These are phyloP conservation scores for Ptychoptera contaminata DNA, from an alignment of 2,888 invertebrate genomes.

Conservation along the genomic window DNA sequence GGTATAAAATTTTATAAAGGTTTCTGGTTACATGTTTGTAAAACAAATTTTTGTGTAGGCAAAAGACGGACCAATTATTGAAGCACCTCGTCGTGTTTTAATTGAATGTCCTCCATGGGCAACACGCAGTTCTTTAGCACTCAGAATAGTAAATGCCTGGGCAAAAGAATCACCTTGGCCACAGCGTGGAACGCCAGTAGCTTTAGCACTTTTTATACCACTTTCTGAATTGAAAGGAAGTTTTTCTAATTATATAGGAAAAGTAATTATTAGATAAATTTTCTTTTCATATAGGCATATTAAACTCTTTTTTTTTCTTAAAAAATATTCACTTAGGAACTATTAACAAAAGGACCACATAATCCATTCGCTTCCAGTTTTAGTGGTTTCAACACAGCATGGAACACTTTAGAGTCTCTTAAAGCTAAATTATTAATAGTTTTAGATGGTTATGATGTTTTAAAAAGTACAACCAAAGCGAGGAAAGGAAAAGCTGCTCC, in stretches of 20 bases:
- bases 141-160: slow-evolving; percentile 38
- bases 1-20: slow-evolving; percentile 20
- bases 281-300: background rate
- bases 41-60: slow-evolving; percentile 19
- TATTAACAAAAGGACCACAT: slow-evolving; percentile 30
- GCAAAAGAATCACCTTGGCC: slow-evolving; percentile 31
- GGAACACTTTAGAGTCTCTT: slow-evolving; percentile 31
- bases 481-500: slow-evolving; percentile 26
- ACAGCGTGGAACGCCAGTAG: slow-evolving; percentile 29
- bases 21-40: background rate
- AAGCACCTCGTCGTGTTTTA: slow-evolving; percentile 35
- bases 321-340: slow-evolving; percentile 16
- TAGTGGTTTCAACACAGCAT: slow-evolving; percentile 27
- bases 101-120: slow-evolving; percentile 37
- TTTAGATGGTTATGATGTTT: slow-evolving; percentile 35
- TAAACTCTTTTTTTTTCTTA: background rate
- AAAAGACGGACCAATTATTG: slow-evolving; percentile 32
- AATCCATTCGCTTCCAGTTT: slow-evolving; percentile 20
- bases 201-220: slow-evolving; percentile 35
- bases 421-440: slow-evolving; percentile 35
- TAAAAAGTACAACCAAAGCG: slow-evolving; percentile 21
- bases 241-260: slow-evolving; percentile 18
- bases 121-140: slow-evolving; percentile 34
- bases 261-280: slow-evolving; percentile 12
- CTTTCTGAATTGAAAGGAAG: slow-evolving; percentile 35